A percentile compares a stretch with the other conserved stretches of the same genome.
Evolutionary conservation across 2,888 invertebrate genomes (phyloP).

Genomic region (Troglohyphantes excavatus): DNA sequence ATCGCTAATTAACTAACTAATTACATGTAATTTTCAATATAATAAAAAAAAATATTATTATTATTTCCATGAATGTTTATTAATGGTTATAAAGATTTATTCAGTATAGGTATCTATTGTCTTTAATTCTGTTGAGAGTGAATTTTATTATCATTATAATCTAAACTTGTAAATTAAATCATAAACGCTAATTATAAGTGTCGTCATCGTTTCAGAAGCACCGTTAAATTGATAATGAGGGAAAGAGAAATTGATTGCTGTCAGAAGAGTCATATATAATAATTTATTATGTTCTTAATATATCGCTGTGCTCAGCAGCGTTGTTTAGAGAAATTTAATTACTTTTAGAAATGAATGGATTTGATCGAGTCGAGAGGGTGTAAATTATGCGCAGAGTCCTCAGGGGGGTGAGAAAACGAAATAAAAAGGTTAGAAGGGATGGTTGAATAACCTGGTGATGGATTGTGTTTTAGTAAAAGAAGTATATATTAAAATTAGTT

Average conservation of each 20-base stretch:
- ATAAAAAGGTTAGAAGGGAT: not conserved
- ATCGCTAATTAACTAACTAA: too few relatives aligned
- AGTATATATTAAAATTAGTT: not conserved
- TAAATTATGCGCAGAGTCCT: not conserved
- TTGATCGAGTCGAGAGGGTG: not conserved
- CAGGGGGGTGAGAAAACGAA: not conserved
- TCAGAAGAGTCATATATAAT: slow-evolving; percentile 24
- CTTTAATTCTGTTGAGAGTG: too few relatives aligned
- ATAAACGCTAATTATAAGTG: not conserved
- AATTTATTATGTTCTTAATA: not conserved
- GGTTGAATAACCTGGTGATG: not conserved
- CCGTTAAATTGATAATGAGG: not conserved
- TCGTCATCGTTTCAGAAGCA: not conserved
- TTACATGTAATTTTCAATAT: too few relatives aligned
- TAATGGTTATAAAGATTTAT: too few relatives aligned
- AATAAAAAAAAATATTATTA: too few relatives aligned
- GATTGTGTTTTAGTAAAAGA: not conserved
- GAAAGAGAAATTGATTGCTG: slow-evolving; percentile 5
- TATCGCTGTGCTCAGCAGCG: not conserved
- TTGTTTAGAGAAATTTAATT: slow-evolving; percentile 9
- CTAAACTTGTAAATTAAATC: not conserved
- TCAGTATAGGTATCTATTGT: too few relatives aligned
- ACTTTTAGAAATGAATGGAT: not conserved
- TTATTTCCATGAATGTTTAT: too few relatives aligned
- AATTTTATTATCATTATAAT: not conserved